phyloP scores from a whole-genome alignment of 2,113 vertebrate species.

The Mastomys natalensis region DNA sequence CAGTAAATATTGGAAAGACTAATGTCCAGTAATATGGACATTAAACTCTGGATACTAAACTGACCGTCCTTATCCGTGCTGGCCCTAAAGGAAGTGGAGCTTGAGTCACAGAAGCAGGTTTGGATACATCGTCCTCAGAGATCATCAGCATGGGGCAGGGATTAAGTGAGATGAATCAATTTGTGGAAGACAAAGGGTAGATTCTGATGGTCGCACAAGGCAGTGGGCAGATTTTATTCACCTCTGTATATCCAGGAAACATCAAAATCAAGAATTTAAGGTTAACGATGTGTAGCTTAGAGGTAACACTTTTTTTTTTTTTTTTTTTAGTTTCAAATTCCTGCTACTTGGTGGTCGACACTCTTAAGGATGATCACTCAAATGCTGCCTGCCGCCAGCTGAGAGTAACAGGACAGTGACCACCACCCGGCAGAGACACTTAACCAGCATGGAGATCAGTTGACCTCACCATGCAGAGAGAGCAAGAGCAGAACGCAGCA shows the following conservation, averaged over 20 bases:
- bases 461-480: no score
- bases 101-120: neutral
- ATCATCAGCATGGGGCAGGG: neutral
- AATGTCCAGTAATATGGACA: neutral
- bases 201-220: neutral
- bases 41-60: neutral
- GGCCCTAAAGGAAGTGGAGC: neutral
- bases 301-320: neutral
- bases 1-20: neutral
- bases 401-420: no score
- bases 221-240: neutral
- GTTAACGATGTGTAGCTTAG: neutral
- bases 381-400: no score
- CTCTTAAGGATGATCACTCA: no score
- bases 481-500: no score
- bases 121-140: neutral
- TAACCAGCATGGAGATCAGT: no score
- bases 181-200: neutral
- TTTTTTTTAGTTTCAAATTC: no score
- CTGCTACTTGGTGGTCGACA: no score
- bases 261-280: neutral
- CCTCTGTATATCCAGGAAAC: neutral
- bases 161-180: neutral
- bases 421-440: no score
- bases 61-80: neutral